A percentile compares a stretch with the other conserved stretches of the same genome.
Conservation (phyloP, 2,888 invertebrate genomes). For the Sphaerophoria taeniata region DNA sequence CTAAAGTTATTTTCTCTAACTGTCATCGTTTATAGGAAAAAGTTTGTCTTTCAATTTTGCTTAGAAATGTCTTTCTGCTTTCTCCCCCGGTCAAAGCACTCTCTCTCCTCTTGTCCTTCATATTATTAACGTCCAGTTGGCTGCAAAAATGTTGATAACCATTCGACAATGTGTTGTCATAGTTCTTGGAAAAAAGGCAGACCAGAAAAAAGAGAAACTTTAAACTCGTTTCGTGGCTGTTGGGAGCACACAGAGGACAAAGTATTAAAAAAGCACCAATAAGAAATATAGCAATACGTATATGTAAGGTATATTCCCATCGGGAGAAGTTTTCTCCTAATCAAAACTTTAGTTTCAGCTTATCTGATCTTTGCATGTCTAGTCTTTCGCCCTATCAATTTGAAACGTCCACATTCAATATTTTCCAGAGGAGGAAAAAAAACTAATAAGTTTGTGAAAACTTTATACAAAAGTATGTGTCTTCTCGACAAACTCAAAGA, state of each 20-base stretch:
- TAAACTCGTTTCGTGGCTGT: slow-evolving; percentile 60
- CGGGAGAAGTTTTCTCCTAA: slow-evolving; percentile 69
- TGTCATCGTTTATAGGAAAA: slow-evolving; percentile 64
- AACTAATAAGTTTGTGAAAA: slow-evolving; percentile 39
- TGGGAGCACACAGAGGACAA: slow-evolving; percentile 27
- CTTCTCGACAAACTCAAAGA: slow-evolving; percentile 1
- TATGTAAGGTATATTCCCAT: slow-evolving; percentile 54
- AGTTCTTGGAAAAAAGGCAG: slow-evolving; percentile 26
- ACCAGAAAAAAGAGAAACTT: slow-evolving; percentile 48
- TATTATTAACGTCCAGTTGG: slow-evolving; percentile 63
- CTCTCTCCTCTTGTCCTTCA: neutral
- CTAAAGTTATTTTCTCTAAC: slow-evolving; percentile 44
- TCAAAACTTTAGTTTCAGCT: slow-evolving; percentile 66
- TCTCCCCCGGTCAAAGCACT: neutral
- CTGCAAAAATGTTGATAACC: slow-evolving; percentile 73
- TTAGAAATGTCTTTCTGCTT: slow-evolving; percentile 35
- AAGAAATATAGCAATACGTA: slow-evolving; percentile 67
- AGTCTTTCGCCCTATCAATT: slow-evolving; percentile 73
- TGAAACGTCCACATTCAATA: slow-evolving; percentile 67
- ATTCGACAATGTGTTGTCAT: slow-evolving; percentile 72
- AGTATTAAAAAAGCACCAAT: slow-evolving; percentile 37
- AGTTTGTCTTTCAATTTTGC: slow-evolving; percentile 59
- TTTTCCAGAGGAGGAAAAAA: slow-evolving; percentile 44
- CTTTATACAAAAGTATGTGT: slow-evolving; percentile 51
- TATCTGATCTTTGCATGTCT: slow-evolving; percentile 74